A percentile compares a stretch with the other conserved stretches of the same genome.
phyloP scores from a whole-genome alignment of 2,797 vertebrate genomes.

The Nothura maculosa region DNA sequence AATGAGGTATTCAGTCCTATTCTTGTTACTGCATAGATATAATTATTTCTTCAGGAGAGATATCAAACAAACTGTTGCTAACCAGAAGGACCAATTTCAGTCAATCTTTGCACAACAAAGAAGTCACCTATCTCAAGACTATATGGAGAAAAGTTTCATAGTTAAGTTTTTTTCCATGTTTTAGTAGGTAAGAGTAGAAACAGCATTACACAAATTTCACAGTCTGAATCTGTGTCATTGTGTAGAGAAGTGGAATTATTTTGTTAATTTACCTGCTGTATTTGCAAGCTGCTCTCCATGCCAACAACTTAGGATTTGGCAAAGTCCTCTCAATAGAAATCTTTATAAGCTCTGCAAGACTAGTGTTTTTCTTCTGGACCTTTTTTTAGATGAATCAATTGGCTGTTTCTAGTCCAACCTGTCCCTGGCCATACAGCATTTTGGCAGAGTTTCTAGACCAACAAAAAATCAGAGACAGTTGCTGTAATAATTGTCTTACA shows the following conservation, averaged over 20 bases:
- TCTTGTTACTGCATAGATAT: neutral
- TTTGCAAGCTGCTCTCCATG: neutral
- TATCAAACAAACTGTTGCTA: neutral
- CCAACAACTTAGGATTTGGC: neutral
- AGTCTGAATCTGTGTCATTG: neutral
- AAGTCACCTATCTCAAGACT: neutral
- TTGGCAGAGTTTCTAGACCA: neutral
- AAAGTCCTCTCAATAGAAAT: neutral
- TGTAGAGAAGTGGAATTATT: neutral
- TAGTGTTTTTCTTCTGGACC: fast-evolving
- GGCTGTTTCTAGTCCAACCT: neutral
- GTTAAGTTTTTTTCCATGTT: neutral
- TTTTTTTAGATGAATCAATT: neutral
- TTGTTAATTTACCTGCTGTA: neutral
- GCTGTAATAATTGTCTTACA: neutral
- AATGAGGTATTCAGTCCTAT: neutral
- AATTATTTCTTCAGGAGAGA: neutral
- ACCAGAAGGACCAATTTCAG: neutral
- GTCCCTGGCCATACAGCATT: neutral
- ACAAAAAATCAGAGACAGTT: neutral
- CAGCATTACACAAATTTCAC: neutral
- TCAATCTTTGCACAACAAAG: neutral
- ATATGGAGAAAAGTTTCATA: neutral
- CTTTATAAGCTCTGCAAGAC: fast-evolving
- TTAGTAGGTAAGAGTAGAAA: neutral